These are phyloP conservation scores for Drosophila insularis DNA, from an alignment of 1,140 invertebrate species.

Conservation along the genomic window DNA sequence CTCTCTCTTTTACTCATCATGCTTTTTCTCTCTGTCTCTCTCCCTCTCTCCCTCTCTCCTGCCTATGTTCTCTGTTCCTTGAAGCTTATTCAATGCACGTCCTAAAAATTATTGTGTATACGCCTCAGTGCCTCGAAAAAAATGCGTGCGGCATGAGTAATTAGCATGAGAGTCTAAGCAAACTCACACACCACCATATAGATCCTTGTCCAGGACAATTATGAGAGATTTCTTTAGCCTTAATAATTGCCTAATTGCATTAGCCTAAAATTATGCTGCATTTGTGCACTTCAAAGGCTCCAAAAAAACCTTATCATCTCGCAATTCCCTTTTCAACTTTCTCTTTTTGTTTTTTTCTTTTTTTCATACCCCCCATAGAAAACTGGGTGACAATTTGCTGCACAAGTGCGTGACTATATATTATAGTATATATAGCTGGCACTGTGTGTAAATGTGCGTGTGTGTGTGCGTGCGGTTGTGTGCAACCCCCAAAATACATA, in stretches of 20 bases:
- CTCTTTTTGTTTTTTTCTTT: slow-evolving; percentile 35
- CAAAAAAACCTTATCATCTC: slow-evolving; percentile 19
- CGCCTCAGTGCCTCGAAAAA: slow-evolving; percentile 70
- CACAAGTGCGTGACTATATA: slow-evolving; percentile 67
- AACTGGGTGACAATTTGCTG: slow-evolving; percentile 78
- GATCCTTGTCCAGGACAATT: slow-evolving; percentile 12
- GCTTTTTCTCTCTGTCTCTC: slow-evolving; percentile 7
- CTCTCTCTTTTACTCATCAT: slow-evolving; percentile 1
- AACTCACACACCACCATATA: slow-evolving; percentile 5
- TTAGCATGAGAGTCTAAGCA: slow-evolving; percentile 48
- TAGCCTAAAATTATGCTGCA: slow-evolving; percentile 73
- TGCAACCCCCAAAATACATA: slow-evolving; percentile 76
- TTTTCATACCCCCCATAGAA: slow-evolving; percentile 28
- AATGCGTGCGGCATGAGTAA: slow-evolving; percentile 78
- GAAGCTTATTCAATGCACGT: slow-evolving; percentile 70
- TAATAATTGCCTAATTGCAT: slow-evolving; percentile 79
- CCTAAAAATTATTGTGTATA: slow-evolving; percentile 79
- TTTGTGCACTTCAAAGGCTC: slow-evolving; percentile 73
- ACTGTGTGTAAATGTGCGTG: slow-evolving; percentile 8
- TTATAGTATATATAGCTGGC: slow-evolving; percentile 4
- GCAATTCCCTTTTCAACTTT: slow-evolving; percentile 42
- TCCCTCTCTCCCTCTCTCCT: background rate
- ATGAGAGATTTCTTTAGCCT: slow-evolving; percentile 9
- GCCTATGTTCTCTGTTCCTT: background rate
- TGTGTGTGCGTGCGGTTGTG: slow-evolving; percentile 36